phyloP scores from a whole-genome alignment of 2,797 vertebrate genomes.

The Eleutherodactylus coqui region DNA sequence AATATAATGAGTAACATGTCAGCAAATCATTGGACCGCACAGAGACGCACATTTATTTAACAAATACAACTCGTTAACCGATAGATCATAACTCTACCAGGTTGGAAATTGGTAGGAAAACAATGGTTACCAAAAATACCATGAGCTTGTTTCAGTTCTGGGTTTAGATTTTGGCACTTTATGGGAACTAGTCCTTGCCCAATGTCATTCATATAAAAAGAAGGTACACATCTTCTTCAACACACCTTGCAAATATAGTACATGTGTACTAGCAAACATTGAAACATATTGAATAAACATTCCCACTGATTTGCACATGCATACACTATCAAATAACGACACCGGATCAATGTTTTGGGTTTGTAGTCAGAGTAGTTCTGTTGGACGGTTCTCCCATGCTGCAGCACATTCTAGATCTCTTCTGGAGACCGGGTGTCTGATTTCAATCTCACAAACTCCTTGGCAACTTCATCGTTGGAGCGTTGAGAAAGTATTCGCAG shows the following conservation, averaged over 20 bases:
- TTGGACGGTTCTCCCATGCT: slow-evolving; percentile 61
- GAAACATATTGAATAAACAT: slow-evolving; percentile 91
- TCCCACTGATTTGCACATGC: slow-evolving; percentile 95
- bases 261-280: slow-evolving; percentile 93
- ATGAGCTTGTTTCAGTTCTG: slow-evolving; percentile 69
- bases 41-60: slow-evolving; percentile 65
- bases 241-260: slow-evolving; percentile 88
- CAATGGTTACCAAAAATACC: slow-evolving; percentile 80
- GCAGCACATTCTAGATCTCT: slow-evolving; percentile 78
- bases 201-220: slow-evolving; percentile 88
- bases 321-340: slow-evolving; percentile 90
- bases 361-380: slow-evolving; percentile 64
- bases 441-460: slow-evolving; percentile 97
- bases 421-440: slow-evolving; percentile 89
- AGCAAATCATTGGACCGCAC: slow-evolving; percentile 32
- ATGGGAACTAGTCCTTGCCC: slow-evolving; percentile 91
- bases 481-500: slow-evolving; percentile 97
- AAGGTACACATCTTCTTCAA: slow-evolving; percentile 82
- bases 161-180: slow-evolving; percentile 96
- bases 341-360: slow-evolving; percentile 69
- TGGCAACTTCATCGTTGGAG: slow-evolving; percentile 94
- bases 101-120: slow-evolving; percentile 65
- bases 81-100: slow-evolving; percentile 63
- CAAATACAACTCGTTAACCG: slow-evolving; percentile 60
- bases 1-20: slow-evolving; percentile 24